Percentiles rank a stretch among this genome's conserved stretches.
Evolutionary conservation across 1,140 invertebrate species (phyloP).

Genomic region (Bombus breviceps): DNA sequence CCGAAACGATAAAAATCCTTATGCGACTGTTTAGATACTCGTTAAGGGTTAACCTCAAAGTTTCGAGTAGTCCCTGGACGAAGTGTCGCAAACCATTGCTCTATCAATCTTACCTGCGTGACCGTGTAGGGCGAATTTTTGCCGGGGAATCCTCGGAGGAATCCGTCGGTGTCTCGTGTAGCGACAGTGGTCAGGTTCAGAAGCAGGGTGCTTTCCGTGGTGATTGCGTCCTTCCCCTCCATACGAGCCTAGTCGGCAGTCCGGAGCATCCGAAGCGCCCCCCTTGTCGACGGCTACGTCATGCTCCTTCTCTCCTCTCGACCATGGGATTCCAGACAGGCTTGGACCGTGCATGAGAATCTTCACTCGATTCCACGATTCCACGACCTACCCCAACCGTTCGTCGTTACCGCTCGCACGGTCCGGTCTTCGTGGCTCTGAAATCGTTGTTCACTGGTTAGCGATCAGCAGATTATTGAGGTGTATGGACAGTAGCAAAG

Average conservation of each 20-base stretch:
- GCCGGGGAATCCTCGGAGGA: slow-evolving; percentile 76
- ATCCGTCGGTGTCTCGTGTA: slow-evolving; percentile 69
- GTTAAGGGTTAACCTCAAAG: too few relatives aligned
- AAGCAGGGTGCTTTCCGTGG: slow-evolving; percentile 76
- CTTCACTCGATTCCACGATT: slow-evolving; percentile 35
- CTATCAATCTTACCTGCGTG: slow-evolving; percentile 68
- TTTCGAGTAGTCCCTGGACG: too few relatives aligned
- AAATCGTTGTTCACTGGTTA: slow-evolving; percentile 19
- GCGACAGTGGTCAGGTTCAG: slow-evolving; percentile 74
- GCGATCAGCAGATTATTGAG: too few relatives aligned
- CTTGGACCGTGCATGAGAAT: slow-evolving; percentile 47
- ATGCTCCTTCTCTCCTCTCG: slow-evolving; percentile 63
- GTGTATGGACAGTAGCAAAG: too few relatives aligned
- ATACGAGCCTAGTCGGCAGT: slow-evolving; percentile 81
- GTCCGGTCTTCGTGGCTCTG: slow-evolving; percentile 29
- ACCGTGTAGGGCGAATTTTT: slow-evolving; percentile 80
- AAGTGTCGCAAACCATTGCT: too few relatives aligned
- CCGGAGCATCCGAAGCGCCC: slow-evolving; percentile 77
- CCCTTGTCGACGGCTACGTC: slow-evolving; percentile 63
- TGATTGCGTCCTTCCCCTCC: slow-evolving; percentile 78
- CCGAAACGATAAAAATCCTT: too few relatives aligned
- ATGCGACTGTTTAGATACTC: too few relatives aligned
- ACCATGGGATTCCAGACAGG: slow-evolving; percentile 51
- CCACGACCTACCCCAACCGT: not conserved
- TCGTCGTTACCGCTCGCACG: slow-evolving; percentile 15